Conservation (phyloP, 2,113 vertebrate genomes). For the Myrmecophaga tridactyla region DNA sequence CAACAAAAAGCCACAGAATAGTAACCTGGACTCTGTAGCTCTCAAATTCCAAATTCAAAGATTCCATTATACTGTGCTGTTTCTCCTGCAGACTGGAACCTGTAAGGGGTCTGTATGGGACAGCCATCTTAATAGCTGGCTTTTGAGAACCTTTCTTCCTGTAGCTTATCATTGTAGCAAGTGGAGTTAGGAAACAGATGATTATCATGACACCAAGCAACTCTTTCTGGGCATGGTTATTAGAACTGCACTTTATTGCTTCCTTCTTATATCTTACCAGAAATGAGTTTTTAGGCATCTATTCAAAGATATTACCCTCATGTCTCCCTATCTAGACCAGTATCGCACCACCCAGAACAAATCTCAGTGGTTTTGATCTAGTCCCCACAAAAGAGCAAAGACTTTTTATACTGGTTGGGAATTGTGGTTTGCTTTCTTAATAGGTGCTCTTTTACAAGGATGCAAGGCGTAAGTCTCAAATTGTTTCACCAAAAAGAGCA, state of each 20-base stretch:
- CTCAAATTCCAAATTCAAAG: background rate
- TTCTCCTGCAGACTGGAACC: background rate
- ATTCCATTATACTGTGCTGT: background rate
- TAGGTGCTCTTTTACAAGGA: background rate
- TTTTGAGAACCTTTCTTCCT: background rate
- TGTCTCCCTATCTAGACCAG: background rate
- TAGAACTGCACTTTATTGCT: background rate
- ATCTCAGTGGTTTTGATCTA: background rate
- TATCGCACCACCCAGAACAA: background rate
- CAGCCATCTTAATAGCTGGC: background rate
- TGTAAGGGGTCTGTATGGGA: background rate
- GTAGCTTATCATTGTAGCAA: background rate
- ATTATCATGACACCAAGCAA: background rate
- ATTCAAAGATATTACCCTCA: background rate
- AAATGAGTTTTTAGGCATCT: background rate
- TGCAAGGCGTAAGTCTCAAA: background rate
- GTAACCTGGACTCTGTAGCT: background rate
- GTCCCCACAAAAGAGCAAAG: background rate
- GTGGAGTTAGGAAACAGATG: background rate
- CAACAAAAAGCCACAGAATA: background rate
- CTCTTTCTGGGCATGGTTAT: background rate
- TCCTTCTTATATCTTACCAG: background rate
- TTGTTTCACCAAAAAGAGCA: background rate
- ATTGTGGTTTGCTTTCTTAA: background rate
- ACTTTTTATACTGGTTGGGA: background rate